These are phyloP conservation scores for Cichladusa arquata DNA, from an alignment of 2,113 vertebrate species.

Conservation along the genomic window DNA sequence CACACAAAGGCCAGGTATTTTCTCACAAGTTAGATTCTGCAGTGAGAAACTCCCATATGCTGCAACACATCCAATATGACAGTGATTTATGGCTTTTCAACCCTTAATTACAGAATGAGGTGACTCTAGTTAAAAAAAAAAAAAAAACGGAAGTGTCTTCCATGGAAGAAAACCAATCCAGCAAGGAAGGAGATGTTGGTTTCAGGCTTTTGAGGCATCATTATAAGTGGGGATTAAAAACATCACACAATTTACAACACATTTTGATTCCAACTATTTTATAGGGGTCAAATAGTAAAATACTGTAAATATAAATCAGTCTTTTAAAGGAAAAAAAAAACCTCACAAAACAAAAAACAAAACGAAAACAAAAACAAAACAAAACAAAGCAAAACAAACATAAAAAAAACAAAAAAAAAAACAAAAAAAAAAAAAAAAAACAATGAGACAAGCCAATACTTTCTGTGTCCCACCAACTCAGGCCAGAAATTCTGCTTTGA, in stretches of 20 bases:
- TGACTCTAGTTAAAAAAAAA: not conserved
- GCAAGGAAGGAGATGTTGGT: not conserved
- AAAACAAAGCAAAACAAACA: no score
- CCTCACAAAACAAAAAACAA: no score
- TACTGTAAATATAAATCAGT: not conserved
- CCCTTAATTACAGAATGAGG: not conserved
- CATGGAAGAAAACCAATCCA: not conserved
- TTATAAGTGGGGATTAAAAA: not conserved
- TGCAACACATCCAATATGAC: accelerated
- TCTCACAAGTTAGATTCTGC: not conserved
- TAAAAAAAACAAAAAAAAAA: no score
- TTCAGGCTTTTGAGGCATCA: not conserved
- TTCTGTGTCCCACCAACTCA: not conserved
- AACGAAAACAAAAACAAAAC: no score
- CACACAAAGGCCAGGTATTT: not conserved
- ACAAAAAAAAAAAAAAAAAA: not conserved
- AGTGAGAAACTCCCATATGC: not conserved
- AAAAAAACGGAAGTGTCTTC: not conserved
- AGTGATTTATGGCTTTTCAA: not conserved
- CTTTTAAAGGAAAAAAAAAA: not conserved
- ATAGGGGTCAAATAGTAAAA: not conserved
- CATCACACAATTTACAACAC: not conserved
- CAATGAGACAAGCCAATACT: not conserved
- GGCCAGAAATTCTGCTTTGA: not conserved
- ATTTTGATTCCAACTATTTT: not conserved